Percentiles rank a stretch among this genome's conserved stretches.
Evolutionary conservation across 2,888 invertebrate genomes (phyloP).

Genomic region (Pedicia rivosa): DNA sequence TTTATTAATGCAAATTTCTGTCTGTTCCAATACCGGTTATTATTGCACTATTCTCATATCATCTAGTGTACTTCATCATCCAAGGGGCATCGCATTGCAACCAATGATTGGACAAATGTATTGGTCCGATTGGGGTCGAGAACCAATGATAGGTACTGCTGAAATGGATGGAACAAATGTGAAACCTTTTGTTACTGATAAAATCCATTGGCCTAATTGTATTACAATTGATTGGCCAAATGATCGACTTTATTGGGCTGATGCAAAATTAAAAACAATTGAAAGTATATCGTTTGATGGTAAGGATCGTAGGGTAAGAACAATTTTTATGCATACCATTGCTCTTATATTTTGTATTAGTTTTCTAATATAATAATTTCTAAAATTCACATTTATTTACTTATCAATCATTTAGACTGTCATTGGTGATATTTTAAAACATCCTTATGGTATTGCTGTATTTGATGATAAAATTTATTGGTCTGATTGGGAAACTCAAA

Average conservation of each 20-base stretch:
- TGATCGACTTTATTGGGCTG: slow-evolving; percentile 75
- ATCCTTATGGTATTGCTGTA: slow-evolving; percentile 70
- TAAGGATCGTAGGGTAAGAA: slow-evolving; percentile 38
- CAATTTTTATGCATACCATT: slow-evolving; percentile 21
- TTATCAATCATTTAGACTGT: too few relatives aligned
- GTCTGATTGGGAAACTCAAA: slow-evolving; percentile 72
- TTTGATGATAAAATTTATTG: slow-evolving; percentile 82
- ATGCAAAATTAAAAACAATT: slow-evolving; percentile 50
- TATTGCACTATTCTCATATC: slow-evolving; percentile 48
- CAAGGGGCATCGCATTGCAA: slow-evolving; percentile 52
- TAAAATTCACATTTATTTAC: too few relatives aligned
- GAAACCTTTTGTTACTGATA: slow-evolving; percentile 40
- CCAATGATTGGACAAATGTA: slow-evolving; percentile 48
- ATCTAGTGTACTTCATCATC: slow-evolving; percentile 42
- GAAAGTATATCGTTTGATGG: slow-evolving; percentile 49
- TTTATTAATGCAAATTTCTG: slow-evolving; percentile 50
- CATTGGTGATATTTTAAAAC: slow-evolving; percentile 42
- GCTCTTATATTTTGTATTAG: too few relatives aligned
- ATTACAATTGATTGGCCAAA: slow-evolving; percentile 67
- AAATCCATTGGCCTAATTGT: slow-evolving; percentile 70
- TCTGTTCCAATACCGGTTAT: slow-evolving; percentile 50
- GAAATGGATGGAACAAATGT: slow-evolving; percentile 70
- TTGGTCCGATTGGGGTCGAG: slow-evolving; percentile 79
- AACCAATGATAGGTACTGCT: slow-evolving; percentile 57
- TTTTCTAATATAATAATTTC: too few relatives aligned